phyloP scores from a whole-genome alignment of 2,113 vertebrate genomes.

The Xerus inauris region DNA sequence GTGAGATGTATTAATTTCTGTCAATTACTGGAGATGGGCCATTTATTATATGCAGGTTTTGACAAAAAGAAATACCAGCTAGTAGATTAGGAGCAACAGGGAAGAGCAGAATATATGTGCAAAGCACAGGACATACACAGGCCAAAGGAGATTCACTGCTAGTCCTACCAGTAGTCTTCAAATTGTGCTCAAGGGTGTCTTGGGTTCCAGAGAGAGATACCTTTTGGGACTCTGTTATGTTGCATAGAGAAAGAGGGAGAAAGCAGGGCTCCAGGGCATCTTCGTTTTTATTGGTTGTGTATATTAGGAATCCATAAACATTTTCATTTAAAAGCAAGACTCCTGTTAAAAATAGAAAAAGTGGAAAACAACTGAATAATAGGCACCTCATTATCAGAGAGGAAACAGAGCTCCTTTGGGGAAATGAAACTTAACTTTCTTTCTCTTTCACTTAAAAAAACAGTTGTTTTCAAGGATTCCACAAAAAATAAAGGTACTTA shows the following conservation, averaged over 20 bases:
- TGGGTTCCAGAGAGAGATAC: neutral
- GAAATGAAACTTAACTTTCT: constrained; percentile 14
- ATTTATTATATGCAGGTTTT: constrained; percentile 19
- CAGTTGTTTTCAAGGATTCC: neutral
- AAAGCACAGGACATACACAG: neutral
- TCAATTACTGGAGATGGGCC: neutral
- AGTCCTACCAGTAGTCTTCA: neutral
- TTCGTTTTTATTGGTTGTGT: constrained; percentile 14
- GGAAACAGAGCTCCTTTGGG: constrained; percentile 27
- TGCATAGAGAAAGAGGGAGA: neutral
- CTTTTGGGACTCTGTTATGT: neutral
- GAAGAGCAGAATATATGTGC: neutral
- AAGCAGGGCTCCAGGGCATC: constrained; percentile 1
- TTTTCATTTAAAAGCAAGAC: constrained; percentile 51
- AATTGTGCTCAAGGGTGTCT: neutral
- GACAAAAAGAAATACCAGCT: constrained; percentile 18
- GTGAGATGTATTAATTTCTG: constrained; percentile 38
- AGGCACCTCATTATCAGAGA: constrained; percentile 56
- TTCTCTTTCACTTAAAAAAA: constrained; percentile 55
- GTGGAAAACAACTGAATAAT: constrained; percentile 47
- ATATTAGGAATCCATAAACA: constrained; percentile 5
- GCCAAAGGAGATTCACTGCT: neutral
- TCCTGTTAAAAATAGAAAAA: constrained; percentile 44
- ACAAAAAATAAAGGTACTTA: neutral
- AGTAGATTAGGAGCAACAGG: neutral